phyloP scores from a whole-genome alignment of 2,797 vertebrate species.

The Myioborus melanocephalus region DNA sequence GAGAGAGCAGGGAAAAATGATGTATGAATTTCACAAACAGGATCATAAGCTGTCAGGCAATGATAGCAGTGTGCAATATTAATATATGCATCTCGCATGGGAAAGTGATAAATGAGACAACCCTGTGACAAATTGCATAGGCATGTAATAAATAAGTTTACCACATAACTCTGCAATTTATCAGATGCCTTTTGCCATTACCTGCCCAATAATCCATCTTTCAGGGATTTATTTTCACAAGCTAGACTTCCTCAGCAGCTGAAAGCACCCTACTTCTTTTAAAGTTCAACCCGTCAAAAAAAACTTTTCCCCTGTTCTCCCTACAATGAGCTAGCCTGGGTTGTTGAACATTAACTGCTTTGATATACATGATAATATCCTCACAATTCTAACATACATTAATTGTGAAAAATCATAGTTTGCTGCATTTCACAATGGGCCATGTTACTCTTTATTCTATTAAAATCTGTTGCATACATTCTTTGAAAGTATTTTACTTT shows the following conservation, averaged over 20 bases:
- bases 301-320: neutral
- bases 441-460: neutral
- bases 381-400: neutral
- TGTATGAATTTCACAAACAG: neutral
- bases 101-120: slow-evolving; percentile 35
- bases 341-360: neutral
- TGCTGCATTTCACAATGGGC: neutral
- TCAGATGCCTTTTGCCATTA: slow-evolving; percentile 43
- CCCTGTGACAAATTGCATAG: slow-evolving; percentile 13
- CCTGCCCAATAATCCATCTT: slow-evolving; percentile 41
- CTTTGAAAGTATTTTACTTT: neutral
- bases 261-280: neutral
- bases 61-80: slow-evolving; percentile 29
- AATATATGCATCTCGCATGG: slow-evolving; percentile 30
- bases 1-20: neutral
- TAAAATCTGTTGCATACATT: neutral
- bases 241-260: neutral
- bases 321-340: neutral
- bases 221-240: slow-evolving; percentile 12
- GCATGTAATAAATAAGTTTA: slow-evolving; percentile 52
- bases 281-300: neutral
- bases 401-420: neutral
- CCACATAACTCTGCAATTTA: slow-evolving; percentile 30
- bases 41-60: slow-evolving; percentile 11
- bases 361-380: neutral